Evolutionary conservation across 1,140 invertebrate genomes (phyloP).

Genomic region (Lethocerus indicus): DNA sequence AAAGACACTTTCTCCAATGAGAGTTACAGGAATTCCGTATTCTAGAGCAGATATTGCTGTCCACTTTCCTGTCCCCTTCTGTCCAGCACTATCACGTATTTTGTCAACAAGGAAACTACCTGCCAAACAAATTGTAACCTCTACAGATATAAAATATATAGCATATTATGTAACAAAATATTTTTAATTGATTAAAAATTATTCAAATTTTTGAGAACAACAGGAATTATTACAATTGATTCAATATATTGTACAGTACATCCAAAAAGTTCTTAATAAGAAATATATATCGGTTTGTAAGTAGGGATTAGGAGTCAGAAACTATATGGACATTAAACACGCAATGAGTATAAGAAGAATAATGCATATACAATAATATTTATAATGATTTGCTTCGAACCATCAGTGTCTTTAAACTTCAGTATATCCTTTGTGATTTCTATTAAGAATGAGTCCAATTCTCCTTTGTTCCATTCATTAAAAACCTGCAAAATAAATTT

Average conservation of each 20-base stretch:
- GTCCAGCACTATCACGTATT: slow-evolving; percentile 90
- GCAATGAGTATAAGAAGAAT: too few species aligned
- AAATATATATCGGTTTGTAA: too few species aligned
- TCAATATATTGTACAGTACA: too few species aligned
- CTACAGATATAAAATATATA: background rate
- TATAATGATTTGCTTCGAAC: slow-evolving; percentile 26
- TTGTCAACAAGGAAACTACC: slow-evolving; percentile 59
- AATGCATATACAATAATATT: too few species aligned
- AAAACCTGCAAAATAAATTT: slow-evolving; percentile 40
- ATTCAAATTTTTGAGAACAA: too few species aligned
- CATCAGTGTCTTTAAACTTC: slow-evolving; percentile 78
- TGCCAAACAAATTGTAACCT: background rate
- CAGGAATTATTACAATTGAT: too few species aligned
- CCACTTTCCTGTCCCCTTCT: slow-evolving; percentile 99
- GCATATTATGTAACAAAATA: too few species aligned
- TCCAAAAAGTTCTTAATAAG: too few species aligned
- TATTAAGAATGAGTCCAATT: slow-evolving; percentile 94
- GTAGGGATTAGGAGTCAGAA: too few species aligned
- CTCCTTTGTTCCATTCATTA: slow-evolving; percentile 89
- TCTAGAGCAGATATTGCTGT: slow-evolving; percentile 92
- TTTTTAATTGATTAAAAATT: too few species aligned
- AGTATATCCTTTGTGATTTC: slow-evolving; percentile 96
- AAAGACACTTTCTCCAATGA: slow-evolving; percentile 97
- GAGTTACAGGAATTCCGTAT: slow-evolving; percentile 91
- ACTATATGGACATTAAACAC: too few species aligned